Conservation (phyloP, 2,888 invertebrate species). For the Drosophila prostipennis region DNA sequence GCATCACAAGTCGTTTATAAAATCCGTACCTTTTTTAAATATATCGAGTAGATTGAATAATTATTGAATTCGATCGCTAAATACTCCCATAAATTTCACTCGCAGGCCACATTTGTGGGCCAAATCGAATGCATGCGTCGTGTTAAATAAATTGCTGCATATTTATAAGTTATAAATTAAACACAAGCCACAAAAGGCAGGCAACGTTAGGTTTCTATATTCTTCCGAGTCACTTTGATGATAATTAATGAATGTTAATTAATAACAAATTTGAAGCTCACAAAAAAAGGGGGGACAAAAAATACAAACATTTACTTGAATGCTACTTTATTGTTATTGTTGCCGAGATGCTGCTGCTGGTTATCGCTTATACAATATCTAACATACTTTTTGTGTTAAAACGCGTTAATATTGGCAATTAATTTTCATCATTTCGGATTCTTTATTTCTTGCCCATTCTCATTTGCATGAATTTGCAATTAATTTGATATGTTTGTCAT, state of each 20-base stretch:
- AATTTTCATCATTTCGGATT: conserved; percentile 62
- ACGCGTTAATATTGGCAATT: conserved; percentile 74
- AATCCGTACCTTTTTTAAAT: not conserved
- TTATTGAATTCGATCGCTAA: conserved; percentile 20
- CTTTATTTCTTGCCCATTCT: conserved; percentile 43
- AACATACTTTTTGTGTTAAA: conserved; percentile 69
- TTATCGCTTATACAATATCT: conserved; percentile 47
- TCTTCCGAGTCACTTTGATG: conserved; percentile 56
- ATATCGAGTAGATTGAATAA: not conserved
- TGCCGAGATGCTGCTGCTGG: conserved; percentile 20
- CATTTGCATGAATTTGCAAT: conserved; percentile 78
- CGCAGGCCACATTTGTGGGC: conserved; percentile 1
- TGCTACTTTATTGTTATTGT: conserved; percentile 37
- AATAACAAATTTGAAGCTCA: conserved; percentile 69
- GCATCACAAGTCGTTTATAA: not conserved
- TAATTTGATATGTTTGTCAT: conserved; percentile 71
- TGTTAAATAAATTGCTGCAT: conserved; percentile 62
- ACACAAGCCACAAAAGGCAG: conserved; percentile 60
- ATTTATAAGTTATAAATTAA: conserved; percentile 67
- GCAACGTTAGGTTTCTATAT: conserved; percentile 46
- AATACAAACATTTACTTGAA: conserved; percentile 53
- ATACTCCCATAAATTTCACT: conserved; percentile 36
- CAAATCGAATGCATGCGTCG: conserved; percentile 40
- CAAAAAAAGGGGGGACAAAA: conserved; percentile 24
- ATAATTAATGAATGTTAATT: conserved; percentile 73